Evolutionary conservation across 2,797 vertebrate genomes (phyloP).

Genomic region (Gallirallus australis): DNA sequence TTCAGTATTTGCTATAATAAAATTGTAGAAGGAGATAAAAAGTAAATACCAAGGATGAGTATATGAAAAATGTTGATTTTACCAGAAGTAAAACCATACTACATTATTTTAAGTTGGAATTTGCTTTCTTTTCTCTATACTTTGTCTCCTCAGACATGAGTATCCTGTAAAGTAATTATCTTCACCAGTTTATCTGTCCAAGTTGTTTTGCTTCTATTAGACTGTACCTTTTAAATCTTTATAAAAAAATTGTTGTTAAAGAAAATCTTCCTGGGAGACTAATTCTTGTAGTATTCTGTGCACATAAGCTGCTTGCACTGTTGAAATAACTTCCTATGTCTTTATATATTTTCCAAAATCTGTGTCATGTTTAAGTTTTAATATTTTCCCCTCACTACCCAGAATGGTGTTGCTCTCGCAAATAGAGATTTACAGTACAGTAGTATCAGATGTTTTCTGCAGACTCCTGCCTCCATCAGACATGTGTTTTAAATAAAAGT

Average conservation of each 20-base stretch:
- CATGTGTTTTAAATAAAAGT: conserved; percentile 69
- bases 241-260: not conserved
- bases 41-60: not conserved
- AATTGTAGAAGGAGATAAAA: not conserved
- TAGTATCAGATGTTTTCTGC: conserved; percentile 47
- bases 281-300: not conserved
- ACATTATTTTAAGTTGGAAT: not conserved
- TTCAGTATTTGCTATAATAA: not conserved
- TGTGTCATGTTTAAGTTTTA: not conserved
- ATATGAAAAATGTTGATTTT: conserved; percentile 12
- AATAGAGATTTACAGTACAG: conserved; percentile 14
- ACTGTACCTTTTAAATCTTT: not conserved
- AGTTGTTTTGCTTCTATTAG: not conserved
- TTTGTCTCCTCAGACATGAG: not conserved
- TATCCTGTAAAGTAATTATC: not conserved
- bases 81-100: not conserved
- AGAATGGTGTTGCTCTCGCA: not conserved
- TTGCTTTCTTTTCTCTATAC: not conserved
- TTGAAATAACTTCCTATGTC: not conserved
- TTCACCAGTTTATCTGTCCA: conserved; percentile 6
- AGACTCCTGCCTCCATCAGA: conserved; percentile 34
- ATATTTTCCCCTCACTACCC: not conserved
- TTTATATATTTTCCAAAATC: conserved; percentile 21
- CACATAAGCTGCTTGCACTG: not conserved
- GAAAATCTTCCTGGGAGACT: not conserved